phyloP scores from a whole-genome alignment of 2,797 vertebrate genomes.

The Molossus alvarezi region DNA sequence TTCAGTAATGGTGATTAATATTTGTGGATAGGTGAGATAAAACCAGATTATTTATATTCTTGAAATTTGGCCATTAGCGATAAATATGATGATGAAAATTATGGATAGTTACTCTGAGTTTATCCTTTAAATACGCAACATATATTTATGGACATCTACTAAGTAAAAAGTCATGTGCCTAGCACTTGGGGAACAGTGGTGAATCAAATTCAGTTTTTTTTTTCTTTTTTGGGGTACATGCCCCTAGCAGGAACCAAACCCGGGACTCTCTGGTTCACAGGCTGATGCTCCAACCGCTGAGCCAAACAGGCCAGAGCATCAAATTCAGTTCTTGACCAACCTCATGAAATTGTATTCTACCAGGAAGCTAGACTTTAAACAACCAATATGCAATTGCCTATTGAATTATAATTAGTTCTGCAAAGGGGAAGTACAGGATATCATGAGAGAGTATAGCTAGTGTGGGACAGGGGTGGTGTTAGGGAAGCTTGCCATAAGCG shows the following conservation, averaged over 20 bases:
- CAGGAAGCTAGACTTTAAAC: conserved; percentile 18
- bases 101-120: neutral
- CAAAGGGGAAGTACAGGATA: neutral
- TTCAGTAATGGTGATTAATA: conserved; percentile 72
- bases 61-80: conserved; percentile 41
- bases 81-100: conserved; percentile 30
- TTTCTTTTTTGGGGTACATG: too few relatives aligned
- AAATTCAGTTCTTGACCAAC: neutral
- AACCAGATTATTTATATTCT: conserved; percentile 66
- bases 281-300: too few relatives aligned
- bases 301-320: too few relatives aligned
- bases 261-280: too few relatives aligned
- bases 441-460: conserved; percentile 9
- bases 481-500: neutral
- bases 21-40: conserved; percentile 55
- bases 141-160: conserved; percentile 70
- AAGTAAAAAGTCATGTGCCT: conserved; percentile 45
- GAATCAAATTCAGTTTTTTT: neutral
- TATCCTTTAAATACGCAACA: conserved; percentile 51
- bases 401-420: conserved; percentile 52
- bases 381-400: neutral
- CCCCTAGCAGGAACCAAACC: too few relatives aligned
- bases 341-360: conserved; percentile 46
- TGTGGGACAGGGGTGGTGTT: neutral
- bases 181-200: neutral